A percentile compares a stretch with the other conserved stretches of the same genome.
Evolutionary conservation across 2,888 invertebrate species (phyloP).

Genomic region (Polydesmus complanatus): DNA sequence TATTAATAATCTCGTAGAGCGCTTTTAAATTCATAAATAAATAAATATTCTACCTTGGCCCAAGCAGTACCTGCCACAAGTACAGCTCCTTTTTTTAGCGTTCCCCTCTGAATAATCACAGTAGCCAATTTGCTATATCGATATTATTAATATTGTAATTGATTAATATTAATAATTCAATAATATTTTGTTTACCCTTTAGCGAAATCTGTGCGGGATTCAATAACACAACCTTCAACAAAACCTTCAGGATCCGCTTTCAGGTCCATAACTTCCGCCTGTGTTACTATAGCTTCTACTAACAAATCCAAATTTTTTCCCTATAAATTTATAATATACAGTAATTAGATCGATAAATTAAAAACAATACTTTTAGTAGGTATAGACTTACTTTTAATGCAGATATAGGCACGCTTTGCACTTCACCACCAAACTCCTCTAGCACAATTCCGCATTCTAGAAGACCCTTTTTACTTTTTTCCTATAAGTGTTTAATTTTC

Average conservation of each 20-base stretch:
- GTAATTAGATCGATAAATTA: neutral
- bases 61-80: slow-evolving; percentile 71
- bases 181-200: slow-evolving; percentile 42
- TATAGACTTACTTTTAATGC: slow-evolving; percentile 49
- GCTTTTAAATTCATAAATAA: neutral
- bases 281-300: slow-evolving; percentile 59
- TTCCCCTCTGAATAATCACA: slow-evolving; percentile 69
- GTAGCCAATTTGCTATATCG: slow-evolving; percentile 59
- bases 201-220: slow-evolving; percentile 55
- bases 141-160: slow-evolving; percentile 5
- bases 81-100: slow-evolving; percentile 57
- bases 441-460: slow-evolving; percentile 62
- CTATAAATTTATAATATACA: slow-evolving; percentile 22
- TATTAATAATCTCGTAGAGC: slow-evolving; percentile 2
- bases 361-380: neutral
- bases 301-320: slow-evolving; percentile 59
- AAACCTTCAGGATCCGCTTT: slow-evolving; percentile 66
- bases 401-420: slow-evolving; percentile 80
- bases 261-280: slow-evolving; percentile 67
- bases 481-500: slow-evolving; percentile 43
- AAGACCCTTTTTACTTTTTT: slow-evolving; percentile 57
- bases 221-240: slow-evolving; percentile 81
- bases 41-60: slow-evolving; percentile 48
- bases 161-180: neutral
- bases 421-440: slow-evolving; percentile 81